These are phyloP conservation scores for Manduca sexta DNA, from an alignment of 1,140 invertebrate genomes.

Conservation along the genomic window DNA sequence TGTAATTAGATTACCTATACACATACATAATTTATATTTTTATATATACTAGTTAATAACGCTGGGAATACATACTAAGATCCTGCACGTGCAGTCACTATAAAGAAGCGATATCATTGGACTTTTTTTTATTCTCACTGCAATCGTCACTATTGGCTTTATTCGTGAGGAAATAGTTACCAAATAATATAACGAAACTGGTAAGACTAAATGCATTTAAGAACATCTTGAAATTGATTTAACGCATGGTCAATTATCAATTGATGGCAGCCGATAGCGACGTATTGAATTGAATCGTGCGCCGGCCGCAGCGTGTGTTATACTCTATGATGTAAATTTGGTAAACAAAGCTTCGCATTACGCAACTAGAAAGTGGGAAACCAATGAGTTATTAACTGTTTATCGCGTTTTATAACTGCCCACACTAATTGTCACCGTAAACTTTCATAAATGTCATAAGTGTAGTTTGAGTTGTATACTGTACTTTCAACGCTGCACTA, in stretches of 20 bases:
- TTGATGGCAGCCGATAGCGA: conserved; percentile 1
- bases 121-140: too few species aligned
- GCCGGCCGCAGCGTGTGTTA: conserved; percentile 15
- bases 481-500: too few species aligned
- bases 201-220: neutral
- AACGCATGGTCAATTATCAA: conserved; percentile 1
- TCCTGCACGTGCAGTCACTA: too few species aligned
- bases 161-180: too few species aligned
- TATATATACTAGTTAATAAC: too few species aligned
- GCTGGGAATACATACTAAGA: too few species aligned
- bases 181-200: too few species aligned
- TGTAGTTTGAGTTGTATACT: too few species aligned
- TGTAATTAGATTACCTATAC: neutral
- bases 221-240: neutral
- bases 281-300: neutral
- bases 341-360: conserved; percentile 42
- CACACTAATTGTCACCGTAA: conserved; percentile 5
- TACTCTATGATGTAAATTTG: conserved; percentile 37
- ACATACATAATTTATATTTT: neutral
- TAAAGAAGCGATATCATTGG: too few species aligned
- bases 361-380: conserved; percentile 59
- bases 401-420: conserved; percentile 25
- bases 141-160: too few species aligned
- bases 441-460: too few species aligned
- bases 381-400: conserved; percentile 43